These are phyloP conservation scores for Tenebrosternarchus preto DNA, from an alignment of 2,113 vertebrate genomes.

Conservation along the genomic window DNA sequence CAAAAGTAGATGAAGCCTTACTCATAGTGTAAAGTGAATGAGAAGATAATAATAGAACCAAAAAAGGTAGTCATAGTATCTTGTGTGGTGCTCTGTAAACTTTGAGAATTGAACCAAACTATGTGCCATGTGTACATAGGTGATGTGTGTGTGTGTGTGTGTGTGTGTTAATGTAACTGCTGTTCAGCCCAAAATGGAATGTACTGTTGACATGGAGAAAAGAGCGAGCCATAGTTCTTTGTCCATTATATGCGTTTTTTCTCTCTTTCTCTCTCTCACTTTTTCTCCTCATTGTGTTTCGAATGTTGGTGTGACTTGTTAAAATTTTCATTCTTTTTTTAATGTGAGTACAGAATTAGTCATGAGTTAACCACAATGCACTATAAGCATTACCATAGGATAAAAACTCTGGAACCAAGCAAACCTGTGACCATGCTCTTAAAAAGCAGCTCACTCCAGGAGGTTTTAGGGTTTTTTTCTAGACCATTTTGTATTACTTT, in stretches of 20 bases:
- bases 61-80: slow-evolving; percentile 47
- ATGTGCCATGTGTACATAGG: slow-evolving; percentile 59
- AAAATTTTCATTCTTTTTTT: slow-evolving; percentile 24
- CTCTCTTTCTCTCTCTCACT: slow-evolving; percentile 51
- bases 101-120: slow-evolving; percentile 51
- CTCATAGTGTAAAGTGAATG: slow-evolving; percentile 57
- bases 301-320: slow-evolving; percentile 2
- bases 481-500: slow-evolving; percentile 71
- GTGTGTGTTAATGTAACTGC: slow-evolving; percentile 59
- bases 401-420: slow-evolving; percentile 16
- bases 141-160: slow-evolving; percentile 44
- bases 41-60: slow-evolving; percentile 52
- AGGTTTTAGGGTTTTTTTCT: slow-evolving; percentile 49
- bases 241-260: slow-evolving; percentile 49
- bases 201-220: slow-evolving; percentile 47
- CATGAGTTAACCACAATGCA: neutral
- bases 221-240: slow-evolving; percentile 12
- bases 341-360: slow-evolving; percentile 16
- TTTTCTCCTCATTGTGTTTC: neutral
- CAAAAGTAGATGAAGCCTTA: slow-evolving; percentile 49
- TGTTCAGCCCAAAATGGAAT: slow-evolving; percentile 56
- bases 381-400: neutral
- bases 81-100: slow-evolving; percentile 53
- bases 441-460: neutral
- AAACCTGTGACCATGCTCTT: slow-evolving; percentile 10